Evolutionary conservation across 35 echinoderm and acorn worm genomes (phyloP).

Genomic region (Apostichopus californicus): DNA sequence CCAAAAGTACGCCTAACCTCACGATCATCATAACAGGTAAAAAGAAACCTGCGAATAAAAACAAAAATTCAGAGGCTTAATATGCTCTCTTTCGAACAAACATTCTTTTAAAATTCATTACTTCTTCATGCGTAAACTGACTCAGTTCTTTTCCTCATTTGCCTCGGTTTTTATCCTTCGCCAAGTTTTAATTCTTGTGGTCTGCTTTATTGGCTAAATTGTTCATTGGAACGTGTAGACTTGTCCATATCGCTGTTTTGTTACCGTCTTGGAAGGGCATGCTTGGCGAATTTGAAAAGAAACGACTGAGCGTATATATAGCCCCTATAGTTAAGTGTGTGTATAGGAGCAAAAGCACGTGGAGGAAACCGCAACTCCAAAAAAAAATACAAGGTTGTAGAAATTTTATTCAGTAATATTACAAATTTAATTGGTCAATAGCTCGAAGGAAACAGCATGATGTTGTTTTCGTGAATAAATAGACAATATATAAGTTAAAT

Average conservation of each 20-base stretch:
- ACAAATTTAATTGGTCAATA: too few relatives aligned
- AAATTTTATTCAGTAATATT: too few relatives aligned
- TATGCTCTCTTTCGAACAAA: not conserved
- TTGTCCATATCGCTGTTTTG: not conserved
- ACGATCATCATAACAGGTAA: not conserved
- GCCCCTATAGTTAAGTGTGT: too few relatives aligned
- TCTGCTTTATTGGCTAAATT: constrained; percentile 5
- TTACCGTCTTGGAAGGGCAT: too few relatives aligned
- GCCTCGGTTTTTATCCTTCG: not conserved
- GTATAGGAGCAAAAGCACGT: too few relatives aligned
- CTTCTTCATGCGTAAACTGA: constrained; percentile 37
- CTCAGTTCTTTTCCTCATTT: not conserved
- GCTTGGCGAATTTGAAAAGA: too few relatives aligned
- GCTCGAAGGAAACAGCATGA: too few relatives aligned
- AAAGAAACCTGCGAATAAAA: not conserved
- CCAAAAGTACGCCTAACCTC: constrained; percentile 12
- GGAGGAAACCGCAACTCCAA: too few relatives aligned
- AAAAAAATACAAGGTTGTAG: too few relatives aligned
- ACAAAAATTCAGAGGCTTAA: not conserved
- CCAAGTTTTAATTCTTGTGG: not conserved
- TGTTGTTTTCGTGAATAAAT: too few relatives aligned
- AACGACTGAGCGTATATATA: too few relatives aligned
- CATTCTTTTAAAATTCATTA: not conserved
- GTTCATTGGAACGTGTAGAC: constrained; percentile 13
- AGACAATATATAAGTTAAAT: too few relatives aligned